These are phyloP conservation scores for Chesias legatella DNA, from an alignment of 2,888 invertebrate genomes.

Conservation along the genomic window DNA sequence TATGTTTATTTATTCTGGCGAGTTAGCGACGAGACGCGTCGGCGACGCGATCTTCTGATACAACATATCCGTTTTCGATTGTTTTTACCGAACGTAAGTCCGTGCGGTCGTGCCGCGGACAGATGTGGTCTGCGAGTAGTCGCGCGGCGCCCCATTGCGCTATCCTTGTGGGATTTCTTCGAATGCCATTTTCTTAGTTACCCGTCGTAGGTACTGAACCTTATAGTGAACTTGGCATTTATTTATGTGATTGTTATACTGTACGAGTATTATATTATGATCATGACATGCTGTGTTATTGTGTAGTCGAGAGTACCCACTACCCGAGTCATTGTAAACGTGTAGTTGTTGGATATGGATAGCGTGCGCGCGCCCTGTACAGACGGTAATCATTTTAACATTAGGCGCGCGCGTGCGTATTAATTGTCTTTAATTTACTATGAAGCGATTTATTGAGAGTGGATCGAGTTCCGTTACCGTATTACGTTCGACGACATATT, in stretches of 20 bases:
- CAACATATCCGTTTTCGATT: constrained; percentile 63
- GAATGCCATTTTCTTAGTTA: constrained; percentile 78
- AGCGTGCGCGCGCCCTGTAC: constrained; percentile 57
- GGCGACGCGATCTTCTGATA: constrained; percentile 55
- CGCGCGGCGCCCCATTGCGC: constrained; percentile 32
- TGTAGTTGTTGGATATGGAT: constrained; percentile 55
- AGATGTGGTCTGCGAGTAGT: constrained; percentile 45
- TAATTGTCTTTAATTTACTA: constrained; percentile 48
- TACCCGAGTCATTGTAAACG: constrained; percentile 65
- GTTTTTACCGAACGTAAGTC: constrained; percentile 39
- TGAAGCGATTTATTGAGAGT: constrained; percentile 69
- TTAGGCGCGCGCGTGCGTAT: constrained; percentile 55
- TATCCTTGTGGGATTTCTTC: constrained; percentile 54
- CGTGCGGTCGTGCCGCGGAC: constrained; percentile 18
- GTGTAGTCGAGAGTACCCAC: constrained; percentile 63
- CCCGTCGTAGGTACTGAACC: constrained; percentile 72
- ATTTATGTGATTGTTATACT: constrained; percentile 75
- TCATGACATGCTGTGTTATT: constrained; percentile 64
- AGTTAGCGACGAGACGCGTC: constrained; percentile 25
- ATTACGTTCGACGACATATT: constrained; percentile 63
- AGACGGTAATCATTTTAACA: constrained; percentile 64
- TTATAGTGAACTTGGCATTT: constrained; percentile 78
- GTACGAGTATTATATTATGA: constrained; percentile 71
- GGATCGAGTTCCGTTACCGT: constrained; percentile 77
- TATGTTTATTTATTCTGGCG: constrained; percentile 27